Evolutionary conservation across 2,113 vertebrate species (phyloP), one percentile per base, ranked within the genome.

Genomic region (Malurus elegans): DNA sequence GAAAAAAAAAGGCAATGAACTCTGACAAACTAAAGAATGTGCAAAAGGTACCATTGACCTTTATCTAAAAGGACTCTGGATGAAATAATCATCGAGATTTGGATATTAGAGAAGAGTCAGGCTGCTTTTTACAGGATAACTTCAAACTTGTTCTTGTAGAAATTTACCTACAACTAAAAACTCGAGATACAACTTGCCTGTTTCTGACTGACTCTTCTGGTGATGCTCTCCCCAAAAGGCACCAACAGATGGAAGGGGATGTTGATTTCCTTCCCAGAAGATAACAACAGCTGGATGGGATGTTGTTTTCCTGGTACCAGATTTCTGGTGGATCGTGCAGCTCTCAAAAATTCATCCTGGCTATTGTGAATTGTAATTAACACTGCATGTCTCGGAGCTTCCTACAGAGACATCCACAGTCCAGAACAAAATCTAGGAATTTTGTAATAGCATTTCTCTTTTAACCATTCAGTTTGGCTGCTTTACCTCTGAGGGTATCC

Each of bases 21-120:
- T 78, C 86, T 83, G 76, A 88, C 58, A 93, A 92, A 85, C 58
- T 88, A 86, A 82, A 87, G 70, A 47, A 76, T 23, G 40, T 57
- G 20, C 38, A 90, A 95, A 91, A 62, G 21, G 32, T 73, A n/a
- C 36, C 45, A 51, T 2, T 90, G 67, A 90, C 90, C 86, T 95
- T 94, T 85, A 65, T 45, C 42, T 69, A 28, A 82, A 89, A 90
- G 62, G 38, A 69, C 44, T 75, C 26, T 15, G n/a, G 48, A 65
- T 70, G 34, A 93, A 94, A 85, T 15, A 85, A 79, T 72, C 18
- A 69, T 20, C 85, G 51, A 47, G 32, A 61, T 79, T 79, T 70
- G 50, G n/a, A 32, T 26, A 53, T 72, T 40, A 75, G 50, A 74
- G 75, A 78, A 38, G 21, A 61, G 8, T 20, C 57, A 76, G 54